Evolutionary conservation across 2,797 vertebrate genomes (phyloP).

Genomic region (Myotis findleyi): DNA sequence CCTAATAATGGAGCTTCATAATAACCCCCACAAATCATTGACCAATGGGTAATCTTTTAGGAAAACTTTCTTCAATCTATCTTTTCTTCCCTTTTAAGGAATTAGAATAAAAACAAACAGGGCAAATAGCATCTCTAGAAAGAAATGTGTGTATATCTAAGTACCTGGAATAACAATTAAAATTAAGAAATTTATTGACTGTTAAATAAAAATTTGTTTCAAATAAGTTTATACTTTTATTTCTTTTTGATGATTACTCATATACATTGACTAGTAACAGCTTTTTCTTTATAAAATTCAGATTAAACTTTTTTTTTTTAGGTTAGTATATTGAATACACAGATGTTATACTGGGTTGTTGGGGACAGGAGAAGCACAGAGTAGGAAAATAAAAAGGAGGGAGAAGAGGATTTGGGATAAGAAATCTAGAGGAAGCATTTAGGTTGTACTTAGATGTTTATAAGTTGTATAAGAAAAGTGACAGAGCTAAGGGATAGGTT

Average conservation of each 20-base stretch:
- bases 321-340: constrained; percentile 14
- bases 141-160: constrained; percentile 48
- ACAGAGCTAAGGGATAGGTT: not conserved
- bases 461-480: not conserved
- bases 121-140: not conserved
- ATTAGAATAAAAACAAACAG: constrained; percentile 30
- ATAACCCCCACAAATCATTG: constrained; percentile 66
- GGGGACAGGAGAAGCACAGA: not conserved
- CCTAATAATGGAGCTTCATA: constrained; percentile 68
- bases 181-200: constrained; percentile 31
- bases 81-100: constrained; percentile 55
- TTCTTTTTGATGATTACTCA: constrained; percentile 31
- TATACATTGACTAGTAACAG: not conserved
- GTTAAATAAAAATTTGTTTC: constrained; percentile 38
- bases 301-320: constrained; percentile 29
- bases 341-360: not conserved
- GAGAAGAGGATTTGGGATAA: not conserved
- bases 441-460: not conserved
- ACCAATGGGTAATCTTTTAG: constrained; percentile 65
- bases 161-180: constrained; percentile 53
- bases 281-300: constrained; percentile 44
- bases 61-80: constrained; percentile 20
- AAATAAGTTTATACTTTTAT: constrained; percentile 4
- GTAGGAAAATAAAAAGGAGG: not conserved
- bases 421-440: not conserved